phyloP scores from a whole-genome alignment of 2,797 vertebrate species.

The Champsocephalus esox region DNA sequence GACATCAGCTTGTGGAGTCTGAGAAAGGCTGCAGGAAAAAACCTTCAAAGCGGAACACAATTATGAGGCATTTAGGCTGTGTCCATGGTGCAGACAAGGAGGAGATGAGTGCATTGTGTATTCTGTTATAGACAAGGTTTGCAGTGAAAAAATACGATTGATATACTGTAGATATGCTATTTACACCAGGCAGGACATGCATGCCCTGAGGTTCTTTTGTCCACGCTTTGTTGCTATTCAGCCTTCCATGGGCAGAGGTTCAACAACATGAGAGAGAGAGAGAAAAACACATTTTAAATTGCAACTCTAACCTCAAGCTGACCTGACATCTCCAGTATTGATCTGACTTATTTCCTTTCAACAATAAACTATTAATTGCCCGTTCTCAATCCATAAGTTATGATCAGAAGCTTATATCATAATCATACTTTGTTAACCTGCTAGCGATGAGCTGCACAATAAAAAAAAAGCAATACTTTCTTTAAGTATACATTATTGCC shows the following conservation, averaged over 20 bases:
- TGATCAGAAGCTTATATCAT: not conserved
- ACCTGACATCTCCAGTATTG: not conserved
- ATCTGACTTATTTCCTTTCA: not conserved
- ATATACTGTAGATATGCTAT: not conserved
- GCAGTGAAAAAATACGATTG: not conserved
- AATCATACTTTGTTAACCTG: not conserved
- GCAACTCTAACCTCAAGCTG: not conserved
- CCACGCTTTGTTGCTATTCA: slow-evolving; percentile 23
- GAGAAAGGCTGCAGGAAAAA: not conserved
- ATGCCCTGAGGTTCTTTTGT: slow-evolving; percentile 9
- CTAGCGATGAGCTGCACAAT: not conserved
- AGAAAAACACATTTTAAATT: not conserved
- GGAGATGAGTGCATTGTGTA: not conserved
- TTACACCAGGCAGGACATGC: slow-evolving; percentile 16
- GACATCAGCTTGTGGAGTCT: not conserved
- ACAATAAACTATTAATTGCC: not conserved
- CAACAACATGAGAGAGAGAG: slow-evolving; percentile 1
- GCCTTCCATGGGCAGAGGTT: not conserved
- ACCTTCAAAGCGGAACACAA: not conserved
- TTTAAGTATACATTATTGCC: too few species aligned
- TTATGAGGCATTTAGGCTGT: slow-evolving; percentile 1
- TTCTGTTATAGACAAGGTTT: slow-evolving; percentile 6
- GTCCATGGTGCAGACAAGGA: slow-evolving; percentile 46
- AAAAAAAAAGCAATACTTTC: not conserved
- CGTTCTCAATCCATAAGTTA: not conserved